Conservation (phyloP, 2,888 invertebrate species). For the Meloe dianella region DNA sequence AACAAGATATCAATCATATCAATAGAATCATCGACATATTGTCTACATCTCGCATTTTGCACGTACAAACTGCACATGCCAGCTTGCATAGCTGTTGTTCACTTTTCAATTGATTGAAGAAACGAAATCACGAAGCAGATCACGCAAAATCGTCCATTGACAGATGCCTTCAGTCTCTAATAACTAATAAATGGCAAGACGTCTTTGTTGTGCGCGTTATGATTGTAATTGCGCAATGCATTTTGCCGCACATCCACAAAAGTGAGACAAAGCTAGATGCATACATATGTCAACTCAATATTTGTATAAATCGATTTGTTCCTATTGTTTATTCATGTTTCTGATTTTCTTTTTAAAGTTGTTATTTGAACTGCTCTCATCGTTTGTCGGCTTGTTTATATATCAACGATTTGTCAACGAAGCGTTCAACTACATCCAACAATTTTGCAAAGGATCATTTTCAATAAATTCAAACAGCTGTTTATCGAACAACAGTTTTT, state of each 20-base stretch:
- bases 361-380: constrained; percentile 32
- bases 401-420: constrained; percentile 48
- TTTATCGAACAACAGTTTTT: constrained; percentile 2
- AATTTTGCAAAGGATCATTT: constrained; percentile 41
- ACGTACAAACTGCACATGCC: constrained; percentile 17
- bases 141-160: no score
- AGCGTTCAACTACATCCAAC: constrained; percentile 44
- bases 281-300: not conserved
- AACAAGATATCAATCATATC: constrained; percentile 13
- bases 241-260: no score
- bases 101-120: not conserved
- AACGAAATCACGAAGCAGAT: no score
- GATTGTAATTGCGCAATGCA: no score
- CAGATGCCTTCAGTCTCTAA: no score
- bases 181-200: no score
- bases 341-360: constrained; percentile 4
- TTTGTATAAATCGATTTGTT: not conserved
- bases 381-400: constrained; percentile 49
- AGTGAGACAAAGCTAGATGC: no score
- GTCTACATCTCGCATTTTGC: constrained; percentile 16
- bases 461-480: constrained; percentile 40
- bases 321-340: not conserved
- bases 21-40: constrained; percentile 20
- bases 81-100: constrained; percentile 3
- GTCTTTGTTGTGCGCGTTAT: no score